Evolutionary conservation across 2,888 invertebrate genomes (phyloP).

Genomic region (Troglohyphantes excavatus): DNA sequence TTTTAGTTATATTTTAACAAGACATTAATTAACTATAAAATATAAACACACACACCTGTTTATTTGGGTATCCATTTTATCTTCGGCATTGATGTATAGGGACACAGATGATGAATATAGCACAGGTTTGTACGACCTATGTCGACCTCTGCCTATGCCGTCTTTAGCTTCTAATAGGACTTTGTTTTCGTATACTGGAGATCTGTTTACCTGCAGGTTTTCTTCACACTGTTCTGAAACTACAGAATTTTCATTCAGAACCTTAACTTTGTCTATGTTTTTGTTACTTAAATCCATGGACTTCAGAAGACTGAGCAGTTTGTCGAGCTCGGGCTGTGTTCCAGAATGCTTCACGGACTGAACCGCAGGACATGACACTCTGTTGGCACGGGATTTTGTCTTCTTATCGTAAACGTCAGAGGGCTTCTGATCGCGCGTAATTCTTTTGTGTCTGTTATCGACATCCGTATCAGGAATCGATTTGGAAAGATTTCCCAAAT

Average conservation of each 20-base stretch:
- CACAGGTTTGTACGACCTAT: constrained; percentile 38
- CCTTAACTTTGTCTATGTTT: background rate
- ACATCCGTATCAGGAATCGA: background rate
- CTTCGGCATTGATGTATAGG: constrained; percentile 21
- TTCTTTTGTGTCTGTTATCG: constrained; percentile 23
- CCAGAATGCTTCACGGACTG: constrained; percentile 1
- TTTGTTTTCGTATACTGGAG: constrained; percentile 37
- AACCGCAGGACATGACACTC: background rate
- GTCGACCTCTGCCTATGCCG: background rate
- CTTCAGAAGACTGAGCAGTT: constrained; percentile 14
- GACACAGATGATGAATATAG: constrained; percentile 51
- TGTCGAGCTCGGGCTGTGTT: constrained; percentile 9
- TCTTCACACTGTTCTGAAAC: background rate
- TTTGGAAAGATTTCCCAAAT: constrained; percentile 52
- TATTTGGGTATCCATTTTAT: background rate
- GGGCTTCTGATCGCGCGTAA: background rate
- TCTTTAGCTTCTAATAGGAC: background rate
- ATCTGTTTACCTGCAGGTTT: background rate
- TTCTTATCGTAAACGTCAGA: constrained; percentile 5
- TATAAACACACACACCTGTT: constrained; percentile 8
- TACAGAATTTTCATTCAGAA: background rate
- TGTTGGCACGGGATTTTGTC: background rate
- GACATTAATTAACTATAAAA: background rate
- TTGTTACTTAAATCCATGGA: background rate
- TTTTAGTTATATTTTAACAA: too few species aligned